Evolutionary conservation across 2,797 vertebrate genomes (phyloP).

Genomic region (Hirundo rustica): DNA sequence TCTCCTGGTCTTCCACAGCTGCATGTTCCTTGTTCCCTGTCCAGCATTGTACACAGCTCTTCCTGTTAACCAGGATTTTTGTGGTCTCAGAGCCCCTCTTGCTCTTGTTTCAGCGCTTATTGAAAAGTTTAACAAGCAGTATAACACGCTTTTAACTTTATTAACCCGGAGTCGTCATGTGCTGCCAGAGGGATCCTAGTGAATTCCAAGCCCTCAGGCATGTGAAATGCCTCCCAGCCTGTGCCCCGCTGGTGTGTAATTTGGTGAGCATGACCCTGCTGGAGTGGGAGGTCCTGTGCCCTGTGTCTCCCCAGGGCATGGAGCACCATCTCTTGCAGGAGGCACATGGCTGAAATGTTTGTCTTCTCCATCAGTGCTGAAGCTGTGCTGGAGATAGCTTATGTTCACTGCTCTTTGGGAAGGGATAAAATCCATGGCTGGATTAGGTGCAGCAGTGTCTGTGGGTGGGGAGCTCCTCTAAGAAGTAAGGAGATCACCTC

Average conservation of each 20-base stretch:
- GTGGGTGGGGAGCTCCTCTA: background rate
- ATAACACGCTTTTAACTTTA: background rate
- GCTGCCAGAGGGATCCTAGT: background rate
- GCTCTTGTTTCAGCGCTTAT: background rate
- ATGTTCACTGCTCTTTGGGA: background rate
- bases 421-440: background rate
- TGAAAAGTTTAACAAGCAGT: constrained; percentile 20
- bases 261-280: background rate
- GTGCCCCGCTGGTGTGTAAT: background rate
- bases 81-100: background rate
- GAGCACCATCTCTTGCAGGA: background rate
- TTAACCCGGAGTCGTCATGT: background rate
- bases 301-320: background rate
- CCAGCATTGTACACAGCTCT: background rate
- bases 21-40: background rate
- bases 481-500: background rate
- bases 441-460: background rate
- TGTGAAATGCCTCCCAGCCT: background rate
- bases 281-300: background rate
- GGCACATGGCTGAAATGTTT: background rate
- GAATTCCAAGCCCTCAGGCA: background rate
- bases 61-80: background rate
- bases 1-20: background rate
- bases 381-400: background rate
- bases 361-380: background rate